Base-by-base conservation (phyloP, 2,113 vertebrate species). In the Phyllostomus discolor region DNA sequence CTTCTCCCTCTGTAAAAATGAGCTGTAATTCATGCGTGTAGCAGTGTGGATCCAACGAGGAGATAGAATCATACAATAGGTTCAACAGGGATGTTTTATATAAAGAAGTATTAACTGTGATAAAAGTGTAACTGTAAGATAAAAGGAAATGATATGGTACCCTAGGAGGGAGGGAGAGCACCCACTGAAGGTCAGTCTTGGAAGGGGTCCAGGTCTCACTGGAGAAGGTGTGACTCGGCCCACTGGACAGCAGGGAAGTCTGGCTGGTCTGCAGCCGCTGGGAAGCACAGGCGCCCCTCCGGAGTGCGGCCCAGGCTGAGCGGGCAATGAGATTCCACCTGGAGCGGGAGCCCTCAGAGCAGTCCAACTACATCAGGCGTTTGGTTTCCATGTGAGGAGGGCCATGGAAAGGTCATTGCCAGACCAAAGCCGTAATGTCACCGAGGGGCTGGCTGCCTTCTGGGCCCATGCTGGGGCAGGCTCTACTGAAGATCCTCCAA, bases 301-400 rank as follows among this genome's bases (percentile, higher is more conserved):
- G 22, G 22, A 26, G 57, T 24, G 57, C 57, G 9, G 57, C 57
- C 57, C 57, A 59, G 57, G 59, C 26, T 31, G 59, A 14, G 59
- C 11, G 26, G 26, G 59, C 59, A 38, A 9, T 48, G 52, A 54
- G 75, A 38, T 31, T 46, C 50, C 9, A 9, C 12, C 2, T 1
- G 59, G 59, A 57, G 52, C 38, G 20, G 24, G 31, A 48, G 20
- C 50, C 33, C 38, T 41, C 4, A 9, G 19, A 62, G 67, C 2
- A 59, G 4, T 3, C 6, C 2, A 12, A 26, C 14, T 31, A 28
- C 64, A 33, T 3, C 0, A 4, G 33, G 16, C 19, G 1, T 59
- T 76, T 89, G 78, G 59, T 35, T 78, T 50, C 62, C 43, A 7
- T 12, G 79, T 26, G 1, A 1, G 19, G 26, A 54, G 62, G 24